phyloP scores from a whole-genome alignment of 2,113 vertebrate genomes.

The Silurus glanis region DNA sequence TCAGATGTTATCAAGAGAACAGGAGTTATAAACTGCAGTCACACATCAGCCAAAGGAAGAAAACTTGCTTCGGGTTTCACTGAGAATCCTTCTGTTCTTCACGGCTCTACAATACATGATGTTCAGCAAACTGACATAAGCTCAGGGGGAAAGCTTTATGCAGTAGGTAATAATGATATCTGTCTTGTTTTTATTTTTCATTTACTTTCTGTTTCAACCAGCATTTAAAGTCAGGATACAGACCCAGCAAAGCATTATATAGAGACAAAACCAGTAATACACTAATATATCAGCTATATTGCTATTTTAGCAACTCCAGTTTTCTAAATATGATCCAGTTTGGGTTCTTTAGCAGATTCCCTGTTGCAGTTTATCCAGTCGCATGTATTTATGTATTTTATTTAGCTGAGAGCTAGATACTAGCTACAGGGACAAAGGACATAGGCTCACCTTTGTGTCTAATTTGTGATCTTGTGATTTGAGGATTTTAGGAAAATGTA shows the following conservation, averaged over 20 bases:
- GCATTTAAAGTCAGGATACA: not conserved
- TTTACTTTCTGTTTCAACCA: not conserved
- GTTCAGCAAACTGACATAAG: constrained; percentile 74
- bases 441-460: not conserved
- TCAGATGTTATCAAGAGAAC: constrained; percentile 77
- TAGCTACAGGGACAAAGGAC: not conserved
- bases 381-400: not conserved
- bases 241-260: not conserved
- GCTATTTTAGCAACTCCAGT: not conserved
- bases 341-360: not conserved
- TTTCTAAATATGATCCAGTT: not conserved
- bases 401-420: not conserved
- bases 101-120: constrained; percentile 68
- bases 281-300: not conserved
- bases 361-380: not conserved
- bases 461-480: not conserved
- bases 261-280: not conserved
- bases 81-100: constrained; percentile 68
- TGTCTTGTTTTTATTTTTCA: not conserved
- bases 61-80: constrained; percentile 66
- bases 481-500: not conserved
- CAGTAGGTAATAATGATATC: constrained; percentile 72
- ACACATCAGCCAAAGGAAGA: constrained; percentile 56
- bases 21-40: constrained; percentile 60
- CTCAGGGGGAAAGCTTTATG: constrained; percentile 67